Conservation (phyloP, 2,797 vertebrate species). For the Anguilla megastoma region DNA sequence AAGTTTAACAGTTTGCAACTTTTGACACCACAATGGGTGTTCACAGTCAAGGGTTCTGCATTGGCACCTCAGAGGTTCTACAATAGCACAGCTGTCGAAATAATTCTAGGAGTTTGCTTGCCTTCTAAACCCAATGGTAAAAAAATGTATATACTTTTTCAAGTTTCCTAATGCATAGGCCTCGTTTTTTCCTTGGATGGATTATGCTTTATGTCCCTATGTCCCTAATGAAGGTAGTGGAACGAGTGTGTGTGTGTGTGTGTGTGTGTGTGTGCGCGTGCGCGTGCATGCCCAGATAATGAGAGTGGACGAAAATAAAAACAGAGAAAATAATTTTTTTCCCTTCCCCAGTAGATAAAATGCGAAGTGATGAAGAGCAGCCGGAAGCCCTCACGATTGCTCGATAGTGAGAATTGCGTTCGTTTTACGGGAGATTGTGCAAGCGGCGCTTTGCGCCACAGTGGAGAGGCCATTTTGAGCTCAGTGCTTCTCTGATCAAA, state of each 20-base stretch:
- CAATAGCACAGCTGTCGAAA: background rate
- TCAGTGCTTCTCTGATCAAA: conserved; percentile 5
- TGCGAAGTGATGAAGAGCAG: background rate
- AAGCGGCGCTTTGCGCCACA: background rate
- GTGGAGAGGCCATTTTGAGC: background rate
- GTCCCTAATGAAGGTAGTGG: background rate
- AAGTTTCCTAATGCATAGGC: background rate
- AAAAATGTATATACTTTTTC: background rate
- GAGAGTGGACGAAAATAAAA: background rate
- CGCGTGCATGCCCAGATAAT: background rate
- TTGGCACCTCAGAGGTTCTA: background rate
- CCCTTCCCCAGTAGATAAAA: background rate
- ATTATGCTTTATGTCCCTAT: too few relatives aligned
- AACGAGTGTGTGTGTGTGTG: background rate
- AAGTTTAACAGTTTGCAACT: background rate
- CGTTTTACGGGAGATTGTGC: background rate
- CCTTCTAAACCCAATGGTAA: background rate
- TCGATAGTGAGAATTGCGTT: background rate
- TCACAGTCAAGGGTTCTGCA: background rate
- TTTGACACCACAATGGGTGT: background rate
- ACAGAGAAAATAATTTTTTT: background rate
- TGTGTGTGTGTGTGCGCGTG: too few relatives aligned
- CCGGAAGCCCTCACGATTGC: background rate
- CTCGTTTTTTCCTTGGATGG: too few relatives aligned
- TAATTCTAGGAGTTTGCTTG: background rate